These are phyloP conservation scores for Arctopsyche grandis DNA, from an alignment of 1,140 invertebrate genomes.

Conservation along the genomic window DNA sequence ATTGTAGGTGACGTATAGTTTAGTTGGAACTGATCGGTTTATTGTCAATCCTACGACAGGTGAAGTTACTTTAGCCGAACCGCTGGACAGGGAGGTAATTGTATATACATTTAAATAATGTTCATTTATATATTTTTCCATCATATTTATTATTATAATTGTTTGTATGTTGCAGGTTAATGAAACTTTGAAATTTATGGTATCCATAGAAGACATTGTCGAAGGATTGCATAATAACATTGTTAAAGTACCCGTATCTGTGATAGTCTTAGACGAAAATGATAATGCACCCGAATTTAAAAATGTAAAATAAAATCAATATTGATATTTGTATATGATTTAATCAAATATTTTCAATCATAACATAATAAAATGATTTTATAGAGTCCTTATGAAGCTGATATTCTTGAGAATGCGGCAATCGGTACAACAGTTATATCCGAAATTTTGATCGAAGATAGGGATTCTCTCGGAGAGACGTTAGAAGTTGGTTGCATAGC, in stretches of 20 bases:
- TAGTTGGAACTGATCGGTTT: conserved; percentile 84
- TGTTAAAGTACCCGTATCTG: conserved; percentile 79
- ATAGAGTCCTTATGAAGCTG: conserved; percentile 81
- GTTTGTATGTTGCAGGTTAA: conserved; percentile 68
- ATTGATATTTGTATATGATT: not conserved
- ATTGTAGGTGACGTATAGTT: conserved; percentile 73
- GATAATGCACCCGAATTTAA: conserved; percentile 87
- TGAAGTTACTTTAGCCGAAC: conserved; percentile 78
- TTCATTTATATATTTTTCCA: not conserved
- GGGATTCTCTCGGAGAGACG: conserved; percentile 81
- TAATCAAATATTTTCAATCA: not conserved
- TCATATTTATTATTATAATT: not conserved
- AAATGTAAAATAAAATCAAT: conserved; percentile 68
- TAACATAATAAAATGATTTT: not conserved
- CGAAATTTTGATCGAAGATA: conserved; percentile 79
- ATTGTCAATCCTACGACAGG: conserved; percentile 80
- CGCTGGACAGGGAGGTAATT: conserved; percentile 84
- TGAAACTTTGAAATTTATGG: conserved; percentile 78
- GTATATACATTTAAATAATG: not conserved
- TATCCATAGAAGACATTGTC: conserved; percentile 82
- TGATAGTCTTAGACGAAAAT: conserved; percentile 89
- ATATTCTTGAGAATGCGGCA: conserved; percentile 80
- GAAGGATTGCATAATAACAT: conserved; percentile 77
- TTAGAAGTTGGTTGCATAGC: conserved; percentile 78
- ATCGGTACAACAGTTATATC: conserved; percentile 79